Evolutionary conservation across 2,888 invertebrate genomes (phyloP).

Genomic region (Melinaea marsaeus): DNA sequence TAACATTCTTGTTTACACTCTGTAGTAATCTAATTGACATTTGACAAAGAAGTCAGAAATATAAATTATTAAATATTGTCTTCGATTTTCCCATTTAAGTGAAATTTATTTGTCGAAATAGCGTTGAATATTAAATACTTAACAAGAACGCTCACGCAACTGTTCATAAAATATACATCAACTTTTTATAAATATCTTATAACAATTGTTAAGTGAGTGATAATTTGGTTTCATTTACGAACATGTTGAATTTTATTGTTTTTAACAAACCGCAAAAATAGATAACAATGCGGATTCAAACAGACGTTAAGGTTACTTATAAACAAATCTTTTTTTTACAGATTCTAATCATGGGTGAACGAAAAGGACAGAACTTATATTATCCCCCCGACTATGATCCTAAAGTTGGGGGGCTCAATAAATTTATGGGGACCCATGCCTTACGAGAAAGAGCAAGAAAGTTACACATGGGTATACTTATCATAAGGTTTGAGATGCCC

Average conservation of each 20-base stretch:
- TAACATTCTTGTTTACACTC: too few relatives aligned
- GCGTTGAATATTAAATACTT: too few relatives aligned
- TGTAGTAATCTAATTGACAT: too few relatives aligned
- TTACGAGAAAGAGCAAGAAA: conserved; percentile 97
- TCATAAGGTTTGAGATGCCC: conserved; percentile 99
- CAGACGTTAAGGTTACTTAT: conserved; percentile 13
- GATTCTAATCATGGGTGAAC: conserved; percentile 90
- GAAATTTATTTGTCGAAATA: too few relatives aligned
- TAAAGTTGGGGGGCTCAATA: conserved; percentile 94
- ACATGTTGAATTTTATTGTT: too few relatives aligned
- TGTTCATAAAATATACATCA: too few relatives aligned
- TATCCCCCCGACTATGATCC: conserved; percentile 99
- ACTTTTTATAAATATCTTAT: conserved; percentile 2
- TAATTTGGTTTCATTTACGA: conserved; percentile 1
- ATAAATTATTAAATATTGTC: too few relatives aligned
- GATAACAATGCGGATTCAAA: neutral
- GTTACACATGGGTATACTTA: conserved; percentile 94
- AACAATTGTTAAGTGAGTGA: too few relatives aligned
- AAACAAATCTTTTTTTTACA: conserved; percentile 19
- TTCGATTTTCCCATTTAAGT: too few relatives aligned
- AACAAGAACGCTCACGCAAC: too few relatives aligned
- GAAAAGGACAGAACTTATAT: conserved; percentile 98
- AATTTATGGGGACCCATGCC: conserved; percentile 96
- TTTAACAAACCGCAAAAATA: too few relatives aligned
- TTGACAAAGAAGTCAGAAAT: too few relatives aligned